phyloP scores from a whole-genome alignment of 2,888 invertebrate genomes.

The Elysia crispata region DNA sequence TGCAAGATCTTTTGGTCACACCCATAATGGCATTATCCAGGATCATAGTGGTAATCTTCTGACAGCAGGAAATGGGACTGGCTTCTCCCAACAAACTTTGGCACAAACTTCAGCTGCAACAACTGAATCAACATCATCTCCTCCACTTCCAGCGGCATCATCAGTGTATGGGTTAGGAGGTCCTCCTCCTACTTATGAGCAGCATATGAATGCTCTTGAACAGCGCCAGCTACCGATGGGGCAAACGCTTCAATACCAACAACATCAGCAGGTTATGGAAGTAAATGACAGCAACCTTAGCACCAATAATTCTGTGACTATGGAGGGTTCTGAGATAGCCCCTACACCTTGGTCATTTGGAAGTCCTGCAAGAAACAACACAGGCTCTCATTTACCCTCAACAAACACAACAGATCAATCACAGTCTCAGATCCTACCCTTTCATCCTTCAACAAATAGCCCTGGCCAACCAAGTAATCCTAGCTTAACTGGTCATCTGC shows the following conservation, averaged over 20 bases:
- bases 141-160: slow-evolving; percentile 87
- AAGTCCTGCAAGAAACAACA: too few relatives aligned
- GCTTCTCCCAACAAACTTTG: slow-evolving; percentile 60
- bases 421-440: too few relatives aligned
- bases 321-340: too few relatives aligned
- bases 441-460: background rate
- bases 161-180: slow-evolving; percentile 79
- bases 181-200: slow-evolving; percentile 83
- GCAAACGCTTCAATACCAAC: slow-evolving; percentile 37
- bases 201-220: slow-evolving; percentile 76
- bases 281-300: background rate
- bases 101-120: slow-evolving; percentile 83
- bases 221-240: slow-evolving; percentile 51
- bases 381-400: background rate
- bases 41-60: too few relatives aligned
- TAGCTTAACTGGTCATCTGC: background rate
- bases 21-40: background rate
- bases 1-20: too few relatives aligned
- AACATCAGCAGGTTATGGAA: slow-evolving; percentile 9
- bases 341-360: too few relatives aligned
- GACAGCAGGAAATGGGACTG: slow-evolving; percentile 54
- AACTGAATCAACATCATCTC: slow-evolving; percentile 78
- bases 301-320: background rate
- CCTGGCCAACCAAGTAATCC: background rate
- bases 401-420: background rate